Conservation (phyloP, 2,113 vertebrate species). For the Monarcha castaneiventris region DNA sequence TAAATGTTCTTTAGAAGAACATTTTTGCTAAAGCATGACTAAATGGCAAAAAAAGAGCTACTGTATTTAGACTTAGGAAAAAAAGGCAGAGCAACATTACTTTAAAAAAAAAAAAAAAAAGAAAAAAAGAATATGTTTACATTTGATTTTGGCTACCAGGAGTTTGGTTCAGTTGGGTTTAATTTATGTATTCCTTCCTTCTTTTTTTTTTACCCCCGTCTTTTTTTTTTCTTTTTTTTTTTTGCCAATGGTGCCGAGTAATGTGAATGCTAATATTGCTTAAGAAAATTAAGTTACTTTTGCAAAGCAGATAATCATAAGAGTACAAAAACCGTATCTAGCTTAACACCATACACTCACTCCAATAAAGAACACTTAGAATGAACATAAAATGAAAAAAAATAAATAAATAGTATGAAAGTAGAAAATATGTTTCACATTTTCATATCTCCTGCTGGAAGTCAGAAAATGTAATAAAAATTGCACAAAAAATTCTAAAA, state of each 20-base stretch:
- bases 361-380: conserved; percentile 82
- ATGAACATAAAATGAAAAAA: conserved; percentile 70
- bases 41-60: conserved; percentile 94
- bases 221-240: conserved; percentile 79
- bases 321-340: conserved; percentile 78
- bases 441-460: conserved; percentile 81
- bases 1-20: conserved; percentile 99
- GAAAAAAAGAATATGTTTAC: conserved; percentile 89
- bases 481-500: conserved; percentile 69
- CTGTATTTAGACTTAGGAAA: conserved; percentile 98
- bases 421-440: conserved; percentile 74
- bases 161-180: conserved; percentile 79
- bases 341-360: conserved; percentile 86
- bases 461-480: conserved; percentile 76
- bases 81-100: conserved; percentile 94
- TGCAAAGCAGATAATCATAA: conserved; percentile 97
- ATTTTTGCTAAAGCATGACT: conserved; percentile 99
- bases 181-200: conserved; percentile 55
- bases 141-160: conserved; percentile 95
- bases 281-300: conserved; percentile 90
- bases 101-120: conserved; percentile 55
- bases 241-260: conserved; percentile 99
- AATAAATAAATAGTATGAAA: conserved; percentile 69
- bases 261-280: conserved; percentile 96
- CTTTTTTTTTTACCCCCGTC: conserved; percentile 1